Base-by-base conservation (phyloP, 2,888 invertebrate species). In the Barypeithes pellucidus region DNA sequence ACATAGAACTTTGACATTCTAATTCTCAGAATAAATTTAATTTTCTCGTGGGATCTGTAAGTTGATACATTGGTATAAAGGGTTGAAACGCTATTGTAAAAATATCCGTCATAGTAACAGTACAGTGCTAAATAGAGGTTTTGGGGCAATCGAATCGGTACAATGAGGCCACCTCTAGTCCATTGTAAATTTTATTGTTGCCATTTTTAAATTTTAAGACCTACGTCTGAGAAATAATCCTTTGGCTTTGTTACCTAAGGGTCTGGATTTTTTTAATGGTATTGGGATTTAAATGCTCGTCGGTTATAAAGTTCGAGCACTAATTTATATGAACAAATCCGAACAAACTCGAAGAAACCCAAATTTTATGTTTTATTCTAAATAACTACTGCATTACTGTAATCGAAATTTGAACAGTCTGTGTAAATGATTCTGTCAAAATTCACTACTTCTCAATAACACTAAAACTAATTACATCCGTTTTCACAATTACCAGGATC, bases 11-110 rank as follows among this genome's bases (percentile, higher is more conserved):
- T n/a, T n/a, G n/a, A n/a, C n/a, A n/a, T n/a, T n/a, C n/a, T 33
- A 33, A 24, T 54, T 20, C 24, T 50, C 0, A 50, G 8, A 50
- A 50, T 24, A 22, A 24, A 36, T 39, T 36, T 18, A 60, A 22
- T 65, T 65, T 65, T 65, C 65, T 65, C 65, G 14, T 65, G 65
- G 50, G 39, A 65, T 36, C 20, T 36, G 47, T 36, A 47, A 65
- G 50, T 65, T 4, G 50, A 47, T 65, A 47, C 33, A 18, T 9
- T n/a, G 14, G 36, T 9, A 16, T 22, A 65, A 50, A 50, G 65
- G 65, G 50, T 65, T 65, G 29, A 50, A 33, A 16, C 11, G 52
- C 16, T 18, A 29, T 47, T 47, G 24, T 63, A 36, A 65, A 65
- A 62, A 29, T 65, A 50, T 65, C 45, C 8, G 33, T 63, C 45